Percentiles rank a stretch among this genome's conserved stretches.
Evolutionary conservation across 2,888 invertebrate species (phyloP).

Genomic region (Ophion costatus): DNA sequence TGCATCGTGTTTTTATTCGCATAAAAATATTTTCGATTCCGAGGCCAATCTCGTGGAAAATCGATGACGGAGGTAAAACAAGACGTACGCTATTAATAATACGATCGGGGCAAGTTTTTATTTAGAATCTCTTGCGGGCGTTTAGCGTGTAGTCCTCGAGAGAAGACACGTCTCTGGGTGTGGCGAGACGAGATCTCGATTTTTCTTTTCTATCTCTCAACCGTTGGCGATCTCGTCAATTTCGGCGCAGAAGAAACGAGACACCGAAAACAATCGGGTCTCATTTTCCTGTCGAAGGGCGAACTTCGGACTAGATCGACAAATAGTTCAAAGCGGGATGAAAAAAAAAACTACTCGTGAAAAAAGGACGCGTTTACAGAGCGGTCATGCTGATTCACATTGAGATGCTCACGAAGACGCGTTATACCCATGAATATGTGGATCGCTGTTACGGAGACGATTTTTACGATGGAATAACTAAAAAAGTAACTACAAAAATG

Average conservation of each 20-base stretch:
- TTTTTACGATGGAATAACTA: too few species aligned
- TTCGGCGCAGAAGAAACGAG: neutral
- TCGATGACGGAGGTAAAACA: constrained; percentile 28
- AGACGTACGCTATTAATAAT: constrained; percentile 59
- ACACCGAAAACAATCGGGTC: neutral
- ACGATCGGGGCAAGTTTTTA: constrained; percentile 61
- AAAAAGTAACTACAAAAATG: too few species aligned
- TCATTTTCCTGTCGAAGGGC: neutral
- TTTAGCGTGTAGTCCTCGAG: constrained; percentile 46
- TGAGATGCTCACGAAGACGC: too few species aligned
- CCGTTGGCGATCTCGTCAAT: neutral
- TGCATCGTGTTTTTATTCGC: neutral
- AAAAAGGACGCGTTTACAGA: too few species aligned
- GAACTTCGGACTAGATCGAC: too few species aligned
- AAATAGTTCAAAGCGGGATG: too few species aligned
- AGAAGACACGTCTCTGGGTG: constrained; percentile 58
- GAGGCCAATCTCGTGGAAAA: constrained; percentile 2
- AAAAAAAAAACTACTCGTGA: too few species aligned
- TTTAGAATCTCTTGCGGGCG: constrained; percentile 65
- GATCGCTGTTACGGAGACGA: too few species aligned
- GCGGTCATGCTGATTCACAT: too few species aligned
- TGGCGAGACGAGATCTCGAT: constrained; percentile 53
- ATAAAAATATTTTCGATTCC: neutral
- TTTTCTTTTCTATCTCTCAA: constrained; percentile 13
- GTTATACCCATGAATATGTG: too few species aligned